Conservation (phyloP, 2,113 vertebrate genomes). For the Capreolus pygargus region DNA sequence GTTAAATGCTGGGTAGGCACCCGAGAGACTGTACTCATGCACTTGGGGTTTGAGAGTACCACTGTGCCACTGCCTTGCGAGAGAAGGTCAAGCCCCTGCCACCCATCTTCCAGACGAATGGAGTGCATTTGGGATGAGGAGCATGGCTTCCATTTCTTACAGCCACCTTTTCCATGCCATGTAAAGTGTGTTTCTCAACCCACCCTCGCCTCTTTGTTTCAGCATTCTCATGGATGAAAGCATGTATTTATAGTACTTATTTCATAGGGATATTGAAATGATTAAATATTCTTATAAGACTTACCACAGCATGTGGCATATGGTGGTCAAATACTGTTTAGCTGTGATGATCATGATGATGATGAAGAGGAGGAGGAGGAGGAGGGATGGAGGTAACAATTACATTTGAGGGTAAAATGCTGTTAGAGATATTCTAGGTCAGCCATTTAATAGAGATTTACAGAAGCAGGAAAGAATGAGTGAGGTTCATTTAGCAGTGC, state of each 20-base stretch:
- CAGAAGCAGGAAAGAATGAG: neutral
- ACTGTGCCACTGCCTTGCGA: neutral
- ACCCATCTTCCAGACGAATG: neutral
- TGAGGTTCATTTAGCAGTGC: neutral
- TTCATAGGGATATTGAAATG: neutral
- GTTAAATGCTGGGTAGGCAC: neutral
- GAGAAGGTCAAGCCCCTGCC: neutral
- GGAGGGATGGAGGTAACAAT: neutral
- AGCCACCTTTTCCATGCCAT: neutral
- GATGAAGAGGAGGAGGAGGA: neutral
- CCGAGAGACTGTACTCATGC: neutral
- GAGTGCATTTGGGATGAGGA: neutral
- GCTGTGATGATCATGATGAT: neutral
- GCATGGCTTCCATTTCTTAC: neutral
- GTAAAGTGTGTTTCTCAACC: neutral
- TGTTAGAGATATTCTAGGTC: neutral
- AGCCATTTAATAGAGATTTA: neutral
- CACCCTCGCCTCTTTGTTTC: neutral
- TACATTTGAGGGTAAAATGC: neutral
- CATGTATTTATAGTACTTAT: neutral
- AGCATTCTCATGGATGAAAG: neutral
- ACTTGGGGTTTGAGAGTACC: neutral
- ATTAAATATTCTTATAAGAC: neutral
- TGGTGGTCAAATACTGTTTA: neutral
- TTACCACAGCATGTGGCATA: neutral